Percentiles rank a stretch among this genome's conserved stretches.
These are phyloP conservation scores for Formica aserva DNA, from an alignment of 2,888 invertebrate species.

Conservation along the genomic window DNA sequence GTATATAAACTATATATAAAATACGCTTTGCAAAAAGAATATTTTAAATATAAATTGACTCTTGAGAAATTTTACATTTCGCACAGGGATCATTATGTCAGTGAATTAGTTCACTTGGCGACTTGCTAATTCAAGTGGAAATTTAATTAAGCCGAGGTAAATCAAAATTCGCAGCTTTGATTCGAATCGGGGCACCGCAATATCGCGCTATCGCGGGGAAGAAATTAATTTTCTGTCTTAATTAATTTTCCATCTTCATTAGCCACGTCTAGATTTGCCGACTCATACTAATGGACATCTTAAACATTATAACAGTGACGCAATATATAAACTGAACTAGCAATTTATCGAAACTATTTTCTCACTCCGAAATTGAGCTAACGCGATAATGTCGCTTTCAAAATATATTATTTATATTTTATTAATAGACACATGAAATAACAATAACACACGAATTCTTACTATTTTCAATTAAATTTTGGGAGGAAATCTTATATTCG, in stretches of 20 bases:
- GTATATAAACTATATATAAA: not conserved
- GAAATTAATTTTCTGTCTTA: constrained; percentile 54
- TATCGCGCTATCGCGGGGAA: constrained; percentile 30
- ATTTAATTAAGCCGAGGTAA: constrained; percentile 49
- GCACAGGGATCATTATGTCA: not conserved
- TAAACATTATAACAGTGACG: constrained; percentile 50
- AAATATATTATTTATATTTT: not conserved
- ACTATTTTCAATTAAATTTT: not conserved
- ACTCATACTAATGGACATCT: constrained; percentile 43
- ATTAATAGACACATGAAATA: not conserved
- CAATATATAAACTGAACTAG: constrained; percentile 20
- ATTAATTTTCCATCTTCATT: constrained; percentile 58
- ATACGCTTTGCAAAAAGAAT: not conserved
- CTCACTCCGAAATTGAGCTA: not conserved
- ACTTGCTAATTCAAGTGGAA: constrained; percentile 39
- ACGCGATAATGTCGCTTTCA: constrained; percentile 1
- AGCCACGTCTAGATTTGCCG: constrained; percentile 33
- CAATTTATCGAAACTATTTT: constrained; percentile 31
- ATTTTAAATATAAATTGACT: not conserved
- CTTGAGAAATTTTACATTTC: constrained; percentile 2
- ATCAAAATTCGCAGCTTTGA: constrained; percentile 52
- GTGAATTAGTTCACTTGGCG: constrained; percentile 23
- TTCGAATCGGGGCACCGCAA: constrained; percentile 43
- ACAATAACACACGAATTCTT: not conserved
- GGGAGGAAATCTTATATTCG: not conserved